Evolutionary conservation across 2,113 vertebrate species (phyloP), one percentile per base, ranked within the genome.

Genomic region (Sprattus sprattus): DNA sequence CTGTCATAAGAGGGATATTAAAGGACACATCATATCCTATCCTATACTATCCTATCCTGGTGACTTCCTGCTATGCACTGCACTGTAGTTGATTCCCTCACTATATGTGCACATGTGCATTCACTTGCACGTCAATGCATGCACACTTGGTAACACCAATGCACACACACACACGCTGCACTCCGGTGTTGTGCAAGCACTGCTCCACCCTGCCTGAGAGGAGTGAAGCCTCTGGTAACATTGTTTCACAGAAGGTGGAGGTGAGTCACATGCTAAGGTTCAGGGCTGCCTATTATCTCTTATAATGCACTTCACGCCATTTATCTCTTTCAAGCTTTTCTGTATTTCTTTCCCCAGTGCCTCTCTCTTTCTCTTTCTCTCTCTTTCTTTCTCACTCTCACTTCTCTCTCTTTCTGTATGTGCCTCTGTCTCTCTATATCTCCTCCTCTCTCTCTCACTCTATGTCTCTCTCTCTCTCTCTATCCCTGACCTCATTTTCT

Each of bases 401-500:
- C 60, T 22, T 22, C n/a, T 54, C 52, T 18, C 7, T 82, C 44
- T 16, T 39, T 39, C 39, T 39, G 39, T 39, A 39, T 39, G 39
- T 39, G 39, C 2, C 47, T 81, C 83, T n/a, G 0, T 64, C 57
- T 87, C 3, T 82, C 44, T 20, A 39, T 67, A 82, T 64, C 22
- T 25, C 64, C 32, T 11, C 11, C 9, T 32, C 44, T 20, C 47
- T 78, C 83, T 60, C 4, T 60, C 25, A 28, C 64, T 67, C 25
- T 32, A 25, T 10, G 9, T n/a, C 20, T n/a, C 57, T 87, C 2
- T 81, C 32, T 20, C 47, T 78, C 82, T n/a, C 22, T 64, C 16
- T 85, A 45, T 84, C 80, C 64, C 50, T 25, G 60, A 82, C 83
- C 44, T 80, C 28, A 20, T 85, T 83, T 50, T 44, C 82, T 67